Conservation (phyloP, 1,140 invertebrate genomes). For the Psilanteris sp. region DNA sequence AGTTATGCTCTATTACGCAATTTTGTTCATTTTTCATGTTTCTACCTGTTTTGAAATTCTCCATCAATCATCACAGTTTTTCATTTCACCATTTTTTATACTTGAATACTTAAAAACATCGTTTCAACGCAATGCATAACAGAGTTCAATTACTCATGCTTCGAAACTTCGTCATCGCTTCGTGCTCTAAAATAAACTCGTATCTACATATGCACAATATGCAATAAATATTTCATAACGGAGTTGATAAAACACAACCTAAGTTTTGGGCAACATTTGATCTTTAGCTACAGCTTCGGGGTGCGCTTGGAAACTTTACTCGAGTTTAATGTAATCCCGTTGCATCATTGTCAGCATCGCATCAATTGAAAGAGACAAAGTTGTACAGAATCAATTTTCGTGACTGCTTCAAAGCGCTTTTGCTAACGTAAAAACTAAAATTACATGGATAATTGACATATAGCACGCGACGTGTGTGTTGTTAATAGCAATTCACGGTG, state of each 20-base stretch:
- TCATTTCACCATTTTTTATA: slow-evolving; percentile 13
- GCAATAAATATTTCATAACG: slow-evolving; percentile 52
- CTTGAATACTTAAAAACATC: slow-evolving; percentile 28
- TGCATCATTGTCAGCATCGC: slow-evolving; percentile 55
- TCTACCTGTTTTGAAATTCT: neutral
- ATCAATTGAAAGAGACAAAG: slow-evolving; percentile 56
- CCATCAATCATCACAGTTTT: slow-evolving; percentile 22
- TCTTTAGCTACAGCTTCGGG: slow-evolving; percentile 33
- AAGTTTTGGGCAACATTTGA: slow-evolving; percentile 57
- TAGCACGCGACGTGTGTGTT: neutral
- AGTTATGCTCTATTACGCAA: no score
- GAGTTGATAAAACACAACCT: slow-evolving; percentile 48
- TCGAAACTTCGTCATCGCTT: slow-evolving; percentile 18
- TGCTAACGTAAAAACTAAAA: slow-evolving; percentile 23
- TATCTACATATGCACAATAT: slow-evolving; percentile 29
- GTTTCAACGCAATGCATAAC: slow-evolving; percentile 32
- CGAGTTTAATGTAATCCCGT: slow-evolving; percentile 51
- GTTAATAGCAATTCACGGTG: neutral
- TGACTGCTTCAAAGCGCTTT: slow-evolving; percentile 17
- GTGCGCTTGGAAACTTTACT: slow-evolving; percentile 38
- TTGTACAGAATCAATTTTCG: slow-evolving; percentile 43
- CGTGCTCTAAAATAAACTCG: slow-evolving; percentile 34
- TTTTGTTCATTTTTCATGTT: neutral
- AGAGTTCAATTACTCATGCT: slow-evolving; percentile 38
- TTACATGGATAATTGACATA: slow-evolving; percentile 23